Conservation (phyloP, 2,888 invertebrate genomes). For the Chelonus formosanus region DNA sequence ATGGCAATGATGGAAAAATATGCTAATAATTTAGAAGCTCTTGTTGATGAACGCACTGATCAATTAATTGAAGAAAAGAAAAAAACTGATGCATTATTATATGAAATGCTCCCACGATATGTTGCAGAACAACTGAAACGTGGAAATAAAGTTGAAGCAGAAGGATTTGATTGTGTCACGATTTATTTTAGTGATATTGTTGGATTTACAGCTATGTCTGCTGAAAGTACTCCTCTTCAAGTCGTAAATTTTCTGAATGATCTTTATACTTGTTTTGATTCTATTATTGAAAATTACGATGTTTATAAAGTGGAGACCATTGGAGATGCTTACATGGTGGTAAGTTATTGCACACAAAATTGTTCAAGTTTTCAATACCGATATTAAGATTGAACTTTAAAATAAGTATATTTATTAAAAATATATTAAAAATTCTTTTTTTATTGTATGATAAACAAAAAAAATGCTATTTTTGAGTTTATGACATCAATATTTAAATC, state of each 20-base stretch:
- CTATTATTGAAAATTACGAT: slow-evolving; percentile 90
- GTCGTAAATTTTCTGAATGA: slow-evolving; percentile 94
- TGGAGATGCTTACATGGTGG: slow-evolving; percentile 93
- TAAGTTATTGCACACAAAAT: slow-evolving; percentile 63
- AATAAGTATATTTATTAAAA: no score
- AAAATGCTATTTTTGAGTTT: no score
- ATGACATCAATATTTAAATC: no score
- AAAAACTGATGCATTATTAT: slow-evolving; percentile 90
- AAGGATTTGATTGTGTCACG: slow-evolving; percentile 89
- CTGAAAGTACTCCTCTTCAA: slow-evolving; percentile 88
- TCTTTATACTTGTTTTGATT: slow-evolving; percentile 93
- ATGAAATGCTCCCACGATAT: slow-evolving; percentile 87
- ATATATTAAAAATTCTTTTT: no score
- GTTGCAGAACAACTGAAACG: slow-evolving; percentile 94
- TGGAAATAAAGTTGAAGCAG: slow-evolving; percentile 88
- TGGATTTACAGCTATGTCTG: slow-evolving; percentile 91
- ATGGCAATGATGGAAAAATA: slow-evolving; percentile 98
- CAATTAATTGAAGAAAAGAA: slow-evolving; percentile 95
- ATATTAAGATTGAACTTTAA: no score
- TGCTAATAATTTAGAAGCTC: slow-evolving; percentile 90
- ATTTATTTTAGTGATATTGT: slow-evolving; percentile 97
- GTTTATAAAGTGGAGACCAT: slow-evolving; percentile 95
- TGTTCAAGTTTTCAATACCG: no score
- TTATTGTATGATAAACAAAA: no score
- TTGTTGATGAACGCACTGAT: slow-evolving; percentile 93